phyloP scores from a whole-genome alignment of 2,888 invertebrate genomes.

The Torymus auratus region DNA sequence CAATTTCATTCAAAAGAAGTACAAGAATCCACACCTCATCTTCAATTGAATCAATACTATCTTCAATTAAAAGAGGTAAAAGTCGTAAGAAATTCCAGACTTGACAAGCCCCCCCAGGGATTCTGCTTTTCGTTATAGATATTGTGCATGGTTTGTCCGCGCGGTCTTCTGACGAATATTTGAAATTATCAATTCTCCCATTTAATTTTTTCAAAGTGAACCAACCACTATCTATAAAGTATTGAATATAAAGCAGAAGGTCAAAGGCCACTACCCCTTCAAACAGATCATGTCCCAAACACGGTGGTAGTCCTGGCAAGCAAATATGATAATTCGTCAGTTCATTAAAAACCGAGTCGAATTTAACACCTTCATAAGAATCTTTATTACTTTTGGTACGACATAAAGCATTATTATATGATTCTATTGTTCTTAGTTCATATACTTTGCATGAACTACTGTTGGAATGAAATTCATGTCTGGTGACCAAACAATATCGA shows the following conservation, averaged over 20 bases:
- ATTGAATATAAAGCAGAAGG: slow-evolving; percentile 38
- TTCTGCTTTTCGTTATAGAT: slow-evolving; percentile 1
- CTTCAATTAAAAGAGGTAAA: too few species aligned
- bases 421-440: slow-evolving; percentile 17
- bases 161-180: slow-evolving; percentile 51
- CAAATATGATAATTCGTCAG: slow-evolving; percentile 54
- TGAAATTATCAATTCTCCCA: slow-evolving; percentile 34
- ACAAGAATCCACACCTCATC: too few species aligned
- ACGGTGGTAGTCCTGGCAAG: slow-evolving; percentile 56
- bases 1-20: too few species aligned
- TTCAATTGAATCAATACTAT: neutral
- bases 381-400: neutral
- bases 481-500: slow-evolving; percentile 60
- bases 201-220: slow-evolving; percentile 49
- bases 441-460: neutral
- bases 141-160: slow-evolving; percentile 55
- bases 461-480: neutral
- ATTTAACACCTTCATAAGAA: slow-evolving; percentile 57
- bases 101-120: slow-evolving; percentile 33
- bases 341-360: slow-evolving; percentile 57
- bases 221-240: slow-evolving; percentile 54
- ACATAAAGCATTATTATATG: slow-evolving; percentile 24
- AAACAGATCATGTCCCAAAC: slow-evolving; percentile 58
- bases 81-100: neutral
- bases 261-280: slow-evolving; percentile 53